These are phyloP conservation scores for Catalaphyllia jardinei DNA, from an alignment of 64 coral and sea anemone genomes.

Conservation along the genomic window DNA sequence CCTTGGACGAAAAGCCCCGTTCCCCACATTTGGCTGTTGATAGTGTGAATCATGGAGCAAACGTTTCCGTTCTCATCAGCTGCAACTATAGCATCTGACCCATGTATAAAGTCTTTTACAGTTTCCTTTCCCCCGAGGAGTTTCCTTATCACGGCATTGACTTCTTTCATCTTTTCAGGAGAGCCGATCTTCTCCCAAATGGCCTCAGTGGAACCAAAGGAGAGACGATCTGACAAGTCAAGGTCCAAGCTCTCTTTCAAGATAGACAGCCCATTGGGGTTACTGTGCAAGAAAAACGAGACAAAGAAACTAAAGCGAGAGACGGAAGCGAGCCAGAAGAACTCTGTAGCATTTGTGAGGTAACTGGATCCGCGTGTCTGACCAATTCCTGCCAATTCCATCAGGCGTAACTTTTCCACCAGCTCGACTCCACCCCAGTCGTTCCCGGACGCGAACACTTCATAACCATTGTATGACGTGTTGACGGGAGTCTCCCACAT, in stretches of 20 bases:
- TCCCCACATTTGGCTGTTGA: slow-evolving; percentile 83
- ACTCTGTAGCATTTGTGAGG: slow-evolving; percentile 51
- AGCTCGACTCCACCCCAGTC: slow-evolving; percentile 59
- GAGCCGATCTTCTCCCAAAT: slow-evolving; percentile 80
- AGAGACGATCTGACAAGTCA: slow-evolving; percentile 63
- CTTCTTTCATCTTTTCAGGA: slow-evolving; percentile 61
- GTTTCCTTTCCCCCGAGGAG: slow-evolving; percentile 44
- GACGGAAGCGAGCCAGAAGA: slow-evolving; percentile 61
- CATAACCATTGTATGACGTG: slow-evolving; percentile 27
- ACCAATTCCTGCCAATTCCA: slow-evolving; percentile 56
- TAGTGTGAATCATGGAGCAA: slow-evolving; percentile 86
- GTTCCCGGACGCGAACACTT: slow-evolving; percentile 24
- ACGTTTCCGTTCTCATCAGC: slow-evolving; percentile 80
- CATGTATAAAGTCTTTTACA: slow-evolving; percentile 22
- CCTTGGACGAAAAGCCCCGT: slow-evolving; percentile 82
- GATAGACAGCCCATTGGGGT: slow-evolving; percentile 45
- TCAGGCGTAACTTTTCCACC: slow-evolving; percentile 47
- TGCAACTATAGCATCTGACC: slow-evolving; percentile 80
- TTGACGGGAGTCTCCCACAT: slow-evolving; percentile 36
- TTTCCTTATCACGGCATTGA: slow-evolving; percentile 65
- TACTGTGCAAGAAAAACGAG: slow-evolving; percentile 42
- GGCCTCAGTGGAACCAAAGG: slow-evolving; percentile 56
- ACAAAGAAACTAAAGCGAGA: slow-evolving; percentile 69
- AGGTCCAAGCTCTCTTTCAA: slow-evolving; percentile 63
- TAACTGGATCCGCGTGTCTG: slow-evolving; percentile 15